A percentile compares a stretch with the other conserved stretches of the same genome.
Evolutionary conservation across 2,797 vertebrate species (phyloP).

Genomic region (Microhierax caerulescens): DNA sequence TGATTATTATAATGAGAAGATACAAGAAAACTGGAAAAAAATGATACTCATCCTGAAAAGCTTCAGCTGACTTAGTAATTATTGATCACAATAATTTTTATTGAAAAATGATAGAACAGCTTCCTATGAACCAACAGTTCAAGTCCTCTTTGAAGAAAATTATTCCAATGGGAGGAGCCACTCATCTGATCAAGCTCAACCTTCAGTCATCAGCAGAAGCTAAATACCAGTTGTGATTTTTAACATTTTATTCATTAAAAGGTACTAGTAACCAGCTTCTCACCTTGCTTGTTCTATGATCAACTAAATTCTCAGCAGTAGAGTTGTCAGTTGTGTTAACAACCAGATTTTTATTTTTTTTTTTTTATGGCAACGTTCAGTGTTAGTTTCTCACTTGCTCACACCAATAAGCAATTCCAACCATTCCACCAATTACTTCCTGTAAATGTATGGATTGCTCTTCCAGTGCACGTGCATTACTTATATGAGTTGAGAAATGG

Average conservation of each 20-base stretch:
- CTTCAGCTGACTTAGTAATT: neutral
- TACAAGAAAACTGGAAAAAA: neutral
- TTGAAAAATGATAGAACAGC: neutral
- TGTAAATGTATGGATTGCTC: neutral
- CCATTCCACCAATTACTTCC: neutral
- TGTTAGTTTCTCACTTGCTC: neutral
- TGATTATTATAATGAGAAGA: neutral
- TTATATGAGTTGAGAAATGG: neutral
- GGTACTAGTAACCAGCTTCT: accelerated
- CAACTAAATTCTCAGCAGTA: neutral
- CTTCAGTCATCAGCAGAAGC: neutral
- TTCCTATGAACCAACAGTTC: neutral
- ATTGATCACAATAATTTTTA: neutral
- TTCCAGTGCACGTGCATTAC: neutral
- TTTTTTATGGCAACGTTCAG: neutral
- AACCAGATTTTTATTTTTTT: neutral
- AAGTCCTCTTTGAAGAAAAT: neutral
- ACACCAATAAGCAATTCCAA: neutral
- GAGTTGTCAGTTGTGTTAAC: neutral
- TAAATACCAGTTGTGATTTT: neutral
- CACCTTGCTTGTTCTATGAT: neutral
- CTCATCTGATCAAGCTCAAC: neutral
- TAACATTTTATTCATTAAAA: neutral
- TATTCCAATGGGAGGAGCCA: neutral
- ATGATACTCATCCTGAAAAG: neutral